Base-by-base conservation (phyloP, 2,888 invertebrate species). In the Agonopterix heracliana region DNA sequence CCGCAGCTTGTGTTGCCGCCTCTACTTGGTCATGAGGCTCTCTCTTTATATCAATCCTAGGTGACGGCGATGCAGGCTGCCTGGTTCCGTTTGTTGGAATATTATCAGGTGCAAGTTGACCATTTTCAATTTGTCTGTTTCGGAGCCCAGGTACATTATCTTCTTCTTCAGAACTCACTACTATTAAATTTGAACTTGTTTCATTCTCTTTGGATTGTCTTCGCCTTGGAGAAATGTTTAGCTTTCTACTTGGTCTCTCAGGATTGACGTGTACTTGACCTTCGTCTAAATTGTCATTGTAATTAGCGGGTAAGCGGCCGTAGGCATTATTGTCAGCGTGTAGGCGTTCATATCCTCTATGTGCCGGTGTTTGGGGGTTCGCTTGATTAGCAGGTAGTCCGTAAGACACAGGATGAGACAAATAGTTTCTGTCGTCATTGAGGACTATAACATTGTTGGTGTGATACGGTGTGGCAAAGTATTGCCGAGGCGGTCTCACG, bases 131-230 rank as follows among this genome's bases (percentile, higher is more conserved):
- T 50, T 65, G 76, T 49, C 73, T 76, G 54, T 78, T 83, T 54
- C 73, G 74, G n/a, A 78, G 77, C 26, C 58, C 55, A 34, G 69
- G 57, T 14, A 61, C 60, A 66, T 79, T 75, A 38, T 89, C 89
- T 60, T 89, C 89, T 48, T 89, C 89, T 57, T 88, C 89, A 44
- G 89, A 89, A 62, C 88, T 88, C 2, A 89, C 78, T 71, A 87
- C 89, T 62, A 89, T 88, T 48, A 77, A 68, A 71, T 77, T 79
- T 45, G 74, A 56, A 59, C 69, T 64, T 36, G 54, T 54, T 55
- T 78, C 78, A 66, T 67, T 78, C 51, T 85, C 86, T 62, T 79
- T 81, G 10, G 86, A 83, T 34, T 78, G 78, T 51, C 85, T 71
- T 54, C 83, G 74, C 47, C 84, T 64, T 1, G 88, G 87, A 46